Percentiles rank a stretch among this genome's conserved stretches.
Evolutionary conservation across 2,888 invertebrate genomes (phyloP).

Genomic region (Heptascelio sp.): DNA sequence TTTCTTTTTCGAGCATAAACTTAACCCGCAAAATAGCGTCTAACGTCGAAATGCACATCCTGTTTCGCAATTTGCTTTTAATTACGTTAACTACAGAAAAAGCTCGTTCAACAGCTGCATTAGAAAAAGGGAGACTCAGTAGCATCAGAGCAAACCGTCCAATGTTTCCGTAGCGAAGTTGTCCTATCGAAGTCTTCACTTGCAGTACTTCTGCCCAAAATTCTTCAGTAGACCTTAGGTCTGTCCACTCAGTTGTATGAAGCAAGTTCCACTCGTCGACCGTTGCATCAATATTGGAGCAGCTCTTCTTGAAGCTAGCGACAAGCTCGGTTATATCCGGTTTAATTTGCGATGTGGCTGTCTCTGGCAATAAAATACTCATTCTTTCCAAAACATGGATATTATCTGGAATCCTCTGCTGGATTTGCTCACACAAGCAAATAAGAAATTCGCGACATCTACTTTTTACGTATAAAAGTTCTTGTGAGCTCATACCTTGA

Average conservation of each 20-base stretch:
- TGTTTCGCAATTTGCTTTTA: slow-evolving; percentile 53
- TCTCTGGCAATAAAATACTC: slow-evolving; percentile 1
- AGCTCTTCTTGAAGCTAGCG: slow-evolving; percentile 56
- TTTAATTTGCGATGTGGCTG: slow-evolving; percentile 68
- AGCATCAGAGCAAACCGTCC: slow-evolving; percentile 56
- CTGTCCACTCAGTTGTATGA: slow-evolving; percentile 22
- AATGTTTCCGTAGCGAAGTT: slow-evolving; percentile 65
- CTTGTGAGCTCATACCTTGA: background rate
- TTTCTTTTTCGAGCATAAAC: background rate
- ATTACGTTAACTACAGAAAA: slow-evolving; percentile 60
- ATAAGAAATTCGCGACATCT: slow-evolving; percentile 36
- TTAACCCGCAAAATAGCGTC: slow-evolving; percentile 11
- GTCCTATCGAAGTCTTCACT: slow-evolving; percentile 43
- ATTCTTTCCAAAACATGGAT: slow-evolving; percentile 28
- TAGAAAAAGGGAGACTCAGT: slow-evolving; percentile 64
- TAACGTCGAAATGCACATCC: background rate
- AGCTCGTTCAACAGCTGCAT: slow-evolving; percentile 70
- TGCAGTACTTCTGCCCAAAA: slow-evolving; percentile 57
- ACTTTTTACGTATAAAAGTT: slow-evolving; percentile 2
- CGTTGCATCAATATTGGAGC: slow-evolving; percentile 61
- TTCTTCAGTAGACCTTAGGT: slow-evolving; percentile 33
- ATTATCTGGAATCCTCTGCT: slow-evolving; percentile 41
- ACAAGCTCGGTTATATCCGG: slow-evolving; percentile 59
- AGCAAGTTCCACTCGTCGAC: slow-evolving; percentile 67
- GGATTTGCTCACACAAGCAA: slow-evolving; percentile 32